Evolutionary conservation across 1,140 invertebrate species (phyloP).

Genomic region (Lasaia peninsularis): DNA sequence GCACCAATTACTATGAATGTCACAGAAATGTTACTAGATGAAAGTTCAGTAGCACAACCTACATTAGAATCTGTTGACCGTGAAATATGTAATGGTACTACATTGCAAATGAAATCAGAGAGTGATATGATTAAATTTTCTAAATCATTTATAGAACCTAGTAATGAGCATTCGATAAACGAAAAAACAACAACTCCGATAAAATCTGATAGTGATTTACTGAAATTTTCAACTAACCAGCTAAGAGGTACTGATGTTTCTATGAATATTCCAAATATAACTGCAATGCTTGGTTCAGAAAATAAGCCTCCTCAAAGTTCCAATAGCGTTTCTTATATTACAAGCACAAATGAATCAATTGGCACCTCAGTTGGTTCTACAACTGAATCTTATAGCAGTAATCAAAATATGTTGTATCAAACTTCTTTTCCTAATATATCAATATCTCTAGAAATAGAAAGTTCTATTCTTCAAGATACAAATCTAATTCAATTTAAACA

Average conservation of each 20-base stretch:
- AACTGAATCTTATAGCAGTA: background rate
- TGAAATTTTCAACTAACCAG: conserved; percentile 30
- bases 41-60: conserved; percentile 32
- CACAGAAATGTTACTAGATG: conserved; percentile 48
- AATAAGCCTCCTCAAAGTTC: conserved; percentile 3
- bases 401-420: conserved; percentile 27
- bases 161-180: conserved; percentile 19
- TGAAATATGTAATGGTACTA: conserved; percentile 37
- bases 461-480: conserved; percentile 46
- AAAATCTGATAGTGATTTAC: conserved; percentile 28
- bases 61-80: background rate
- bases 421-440: conserved; percentile 40
- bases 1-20: conserved; percentile 73
- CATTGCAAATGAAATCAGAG: conserved; percentile 36
- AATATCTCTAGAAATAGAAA: conserved; percentile 42
- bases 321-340: background rate
- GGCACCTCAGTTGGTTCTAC: background rate
- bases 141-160: background rate
- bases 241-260: conserved; percentile 15
- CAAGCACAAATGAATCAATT: conserved; percentile 7
- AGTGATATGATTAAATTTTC: conserved; percentile 33
- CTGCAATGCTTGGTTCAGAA: conserved; percentile 26
- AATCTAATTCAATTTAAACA: conserved; percentile 55
- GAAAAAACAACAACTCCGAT: conserved; percentile 25
- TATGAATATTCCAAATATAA: conserved; percentile 36